These are phyloP conservation scores for Leptinotarsa texana DNA, from an alignment of 1,140 invertebrate genomes.

Conservation along the genomic window DNA sequence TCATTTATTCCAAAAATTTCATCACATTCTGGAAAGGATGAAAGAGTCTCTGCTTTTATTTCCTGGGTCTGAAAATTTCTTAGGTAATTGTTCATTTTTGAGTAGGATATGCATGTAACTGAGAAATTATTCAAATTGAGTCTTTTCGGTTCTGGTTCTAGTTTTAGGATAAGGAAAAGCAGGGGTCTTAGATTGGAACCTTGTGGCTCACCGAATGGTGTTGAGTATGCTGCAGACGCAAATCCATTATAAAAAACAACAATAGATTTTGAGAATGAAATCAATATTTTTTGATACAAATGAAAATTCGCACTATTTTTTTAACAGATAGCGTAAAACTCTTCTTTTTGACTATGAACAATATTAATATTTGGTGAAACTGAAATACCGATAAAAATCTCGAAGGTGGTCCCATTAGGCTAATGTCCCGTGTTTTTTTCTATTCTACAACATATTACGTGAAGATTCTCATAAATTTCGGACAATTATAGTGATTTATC, in stretches of 20 bases:
- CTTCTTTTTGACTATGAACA: too few relatives aligned
- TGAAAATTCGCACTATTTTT: too few relatives aligned
- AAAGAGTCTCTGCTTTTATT: not conserved
- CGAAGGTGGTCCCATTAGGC: not conserved
- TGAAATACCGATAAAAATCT: too few relatives aligned
- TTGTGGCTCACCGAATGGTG: too few relatives aligned
- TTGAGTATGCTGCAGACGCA: too few relatives aligned
- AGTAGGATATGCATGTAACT: not conserved
- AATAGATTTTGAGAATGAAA: too few relatives aligned
- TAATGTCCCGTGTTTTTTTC: not conserved
- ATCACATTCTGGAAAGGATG: not conserved
- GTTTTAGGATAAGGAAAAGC: too few relatives aligned
- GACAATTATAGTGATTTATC: conserved; percentile 18
- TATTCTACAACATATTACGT: conserved; percentile 10
- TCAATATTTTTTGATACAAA: too few relatives aligned
- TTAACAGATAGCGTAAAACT: too few relatives aligned
- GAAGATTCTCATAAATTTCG: conserved; percentile 8
- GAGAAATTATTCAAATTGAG: not conserved
- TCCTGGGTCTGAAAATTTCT: not conserved
- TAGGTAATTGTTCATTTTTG: not conserved
- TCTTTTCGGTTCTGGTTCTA: not conserved
- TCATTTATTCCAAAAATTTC: not conserved
- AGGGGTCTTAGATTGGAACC: too few relatives aligned
- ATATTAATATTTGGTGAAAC: too few relatives aligned
- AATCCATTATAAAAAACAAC: too few relatives aligned